Evolutionary conservation across 2,797 vertebrate species (phyloP), one percentile per base, ranked within the genome.

Genomic region (Capromys pilorides): DNA sequence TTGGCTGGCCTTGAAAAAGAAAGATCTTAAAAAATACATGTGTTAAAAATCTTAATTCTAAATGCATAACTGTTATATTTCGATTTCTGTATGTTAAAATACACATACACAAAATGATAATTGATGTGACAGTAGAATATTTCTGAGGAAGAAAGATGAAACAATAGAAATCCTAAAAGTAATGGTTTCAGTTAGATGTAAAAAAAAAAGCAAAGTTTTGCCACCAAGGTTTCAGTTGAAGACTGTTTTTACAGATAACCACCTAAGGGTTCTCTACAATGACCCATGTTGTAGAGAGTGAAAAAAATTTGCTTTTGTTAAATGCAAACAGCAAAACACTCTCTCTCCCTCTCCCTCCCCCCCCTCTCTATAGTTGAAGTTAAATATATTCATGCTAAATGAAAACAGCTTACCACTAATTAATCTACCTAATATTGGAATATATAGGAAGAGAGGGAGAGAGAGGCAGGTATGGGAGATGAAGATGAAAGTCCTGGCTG

Each of bases 131-230:
- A 85, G n/a, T 45, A 36, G 62, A 69, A 80, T 39, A n/a, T 93
- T 90, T 95, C 71, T 80, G 33, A 92, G 54, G 16, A 84, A 86
- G 59, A 82, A 71, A 86, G 26, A 77, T 33, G 77, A 86, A 61
- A 33, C 45, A 81, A 79, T 26, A 51, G 33, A 90, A 84, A 36
- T 57, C 26, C 10, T 2, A 67, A 31, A 78, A 90, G 82, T 93
- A 66, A 14, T 80, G 26, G 36, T 96, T 95, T n/a, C 21, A 18
- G 86, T 92, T 96, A 94, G 67, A 82, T 90, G 66, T 31, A 49
- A 71, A 31, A 94, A 79, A 24, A 71, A 31, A 94, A 79, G 21
- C 86, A 66, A 89, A 89, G 10, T 86, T 92, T 61, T 26, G 31
- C 86, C 13, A 6, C 33, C 93, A 84, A 19, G 5, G 3, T 67